phyloP scores from a whole-genome alignment of 2,797 vertebrate genomes.

The Margarornis squamiger region DNA sequence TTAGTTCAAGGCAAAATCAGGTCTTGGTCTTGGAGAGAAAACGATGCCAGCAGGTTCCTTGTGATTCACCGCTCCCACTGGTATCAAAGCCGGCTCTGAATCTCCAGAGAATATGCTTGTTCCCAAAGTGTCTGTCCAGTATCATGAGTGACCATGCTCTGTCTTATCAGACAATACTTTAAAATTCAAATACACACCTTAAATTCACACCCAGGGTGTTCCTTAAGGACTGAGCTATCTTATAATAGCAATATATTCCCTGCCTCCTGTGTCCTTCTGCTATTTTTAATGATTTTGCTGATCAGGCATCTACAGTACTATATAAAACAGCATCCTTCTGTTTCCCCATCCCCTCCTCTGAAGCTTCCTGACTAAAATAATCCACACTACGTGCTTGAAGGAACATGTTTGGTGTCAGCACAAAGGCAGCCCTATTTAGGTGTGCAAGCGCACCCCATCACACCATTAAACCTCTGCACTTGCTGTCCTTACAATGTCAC shows the following conservation, averaged over 20 bases:
- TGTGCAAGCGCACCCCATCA: neutral
- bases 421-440: neutral
- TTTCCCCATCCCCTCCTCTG: neutral
- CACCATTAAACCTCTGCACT: neutral
- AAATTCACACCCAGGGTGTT: neutral
- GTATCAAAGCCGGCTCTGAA: neutral
- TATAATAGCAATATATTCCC: neutral
- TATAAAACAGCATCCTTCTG: neutral
- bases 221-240: neutral
- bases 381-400: neutral
- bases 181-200: neutral
- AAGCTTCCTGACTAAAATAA: neutral
- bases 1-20: neutral
- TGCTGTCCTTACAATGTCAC: neutral
- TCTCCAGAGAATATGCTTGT: fast-evolving
- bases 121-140: neutral
- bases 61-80: neutral
- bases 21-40: neutral
- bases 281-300: neutral
- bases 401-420: neutral
- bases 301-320: neutral
- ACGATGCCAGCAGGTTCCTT: neutral
- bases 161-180: neutral
- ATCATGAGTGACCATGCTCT: neutral
- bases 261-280: neutral